A percentile compares a stretch with the other conserved stretches of the same genome.
phyloP scores from a whole-genome alignment of 2,797 vertebrate genomes.

The Periophthalmus magnuspinnatus region DNA sequence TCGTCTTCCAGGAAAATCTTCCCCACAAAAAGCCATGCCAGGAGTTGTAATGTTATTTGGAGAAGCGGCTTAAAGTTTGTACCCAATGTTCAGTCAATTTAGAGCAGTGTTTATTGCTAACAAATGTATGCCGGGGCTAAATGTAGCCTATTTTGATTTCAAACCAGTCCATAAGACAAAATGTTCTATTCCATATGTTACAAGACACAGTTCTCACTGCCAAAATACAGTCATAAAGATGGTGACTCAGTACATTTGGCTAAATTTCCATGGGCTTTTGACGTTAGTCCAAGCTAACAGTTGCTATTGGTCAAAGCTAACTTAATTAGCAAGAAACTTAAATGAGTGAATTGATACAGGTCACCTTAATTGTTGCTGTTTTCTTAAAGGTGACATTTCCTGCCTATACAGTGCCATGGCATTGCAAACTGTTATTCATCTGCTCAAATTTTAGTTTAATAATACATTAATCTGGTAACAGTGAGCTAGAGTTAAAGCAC shows the following conservation, averaged over 20 bases:
- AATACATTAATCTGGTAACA: too few relatives aligned
- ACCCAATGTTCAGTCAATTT: slow-evolving; percentile 11
- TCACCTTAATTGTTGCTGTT: neutral
- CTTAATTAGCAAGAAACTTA: neutral
- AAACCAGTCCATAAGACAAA: slow-evolving; percentile 1
- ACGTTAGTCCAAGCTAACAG: neutral
- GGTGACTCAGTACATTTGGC: neutral
- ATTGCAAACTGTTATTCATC: too few relatives aligned
- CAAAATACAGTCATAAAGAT: neutral
- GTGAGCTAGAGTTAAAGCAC: too few relatives aligned
- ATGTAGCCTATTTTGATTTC: neutral
- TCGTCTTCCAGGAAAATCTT: slow-evolving; percentile 11
- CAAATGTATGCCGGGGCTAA: neutral
- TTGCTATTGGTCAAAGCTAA: neutral
- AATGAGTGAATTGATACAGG: neutral
- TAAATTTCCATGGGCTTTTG: too few relatives aligned
- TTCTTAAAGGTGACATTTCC: too few relatives aligned
- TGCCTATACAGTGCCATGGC: too few relatives aligned
- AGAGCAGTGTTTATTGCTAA: slow-evolving; percentile 37
- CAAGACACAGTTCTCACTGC: neutral
- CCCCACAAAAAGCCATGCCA: neutral
- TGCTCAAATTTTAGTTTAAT: too few relatives aligned
- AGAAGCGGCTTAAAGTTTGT: slow-evolving; percentile 28
- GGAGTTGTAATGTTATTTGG: slow-evolving; percentile 5
- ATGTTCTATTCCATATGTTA: slow-evolving; percentile 5